Base-by-base conservation (phyloP, 1,140 invertebrate species). In the Lasioglossum baleicum region DNA sequence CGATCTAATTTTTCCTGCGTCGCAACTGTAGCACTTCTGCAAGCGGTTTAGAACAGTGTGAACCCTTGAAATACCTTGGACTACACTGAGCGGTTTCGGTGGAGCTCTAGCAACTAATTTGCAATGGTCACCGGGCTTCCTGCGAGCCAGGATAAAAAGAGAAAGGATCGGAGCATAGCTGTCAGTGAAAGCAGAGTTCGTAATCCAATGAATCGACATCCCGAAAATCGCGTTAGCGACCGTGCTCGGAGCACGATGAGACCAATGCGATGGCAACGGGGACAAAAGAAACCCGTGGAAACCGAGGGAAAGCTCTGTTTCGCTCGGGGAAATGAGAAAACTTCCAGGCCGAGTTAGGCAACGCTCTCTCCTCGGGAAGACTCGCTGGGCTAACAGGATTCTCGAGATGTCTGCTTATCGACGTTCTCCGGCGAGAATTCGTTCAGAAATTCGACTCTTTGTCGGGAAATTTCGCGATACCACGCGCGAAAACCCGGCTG, bases 261-360 rank as follows among this genome's bases (percentile, higher is more conserved):
- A 35, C 0, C 42, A 3, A 8, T 2, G 44, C 48, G 22, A 67
- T 44, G 15, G 15, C 48, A 22, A 67, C 58, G 8, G n/a, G 20
- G 22, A 51, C 66, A 60, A 66, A 17, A 44, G 20, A 7, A 35
- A 17, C 0, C 20, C 75, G 7, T 26, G 22, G 56, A 65, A 17
- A 53, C 15, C 3, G 40, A 31, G 31, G 51, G 44, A 58, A 58
- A 15, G 42, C 26, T 44, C 67, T n/a, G 51, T 73, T 75, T 68
- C 75, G 51, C 42, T 11, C 44, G 26, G 17, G 53, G 4, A 71
- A 68, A 80, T 63, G 71, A 75, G 72, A 68, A 80, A 80, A 75
- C 48, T 80, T 80, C 15, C 4, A 26, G n/a, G 15, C 20, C 40
- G 15, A 51, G 26, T 79, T 74, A 40, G 60, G n/a, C 26, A 13